phyloP scores from a whole-genome alignment of 1,140 invertebrate genomes.

The Aphelinus atriplicis region DNA sequence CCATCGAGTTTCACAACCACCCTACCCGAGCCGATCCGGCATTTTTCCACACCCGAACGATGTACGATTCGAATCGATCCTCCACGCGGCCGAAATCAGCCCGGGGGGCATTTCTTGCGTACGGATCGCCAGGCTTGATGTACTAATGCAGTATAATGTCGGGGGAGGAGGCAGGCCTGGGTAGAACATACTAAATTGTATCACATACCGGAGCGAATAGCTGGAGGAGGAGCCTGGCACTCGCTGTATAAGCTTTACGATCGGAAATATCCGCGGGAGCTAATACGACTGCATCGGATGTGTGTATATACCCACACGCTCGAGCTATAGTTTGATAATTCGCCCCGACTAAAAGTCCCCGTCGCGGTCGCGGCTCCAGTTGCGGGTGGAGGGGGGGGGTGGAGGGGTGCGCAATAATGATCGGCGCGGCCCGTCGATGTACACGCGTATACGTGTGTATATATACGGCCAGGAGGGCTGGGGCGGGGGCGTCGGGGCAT shows the following conservation, averaged over 20 bases:
- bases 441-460: too few relatives aligned
- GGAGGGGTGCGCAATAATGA: neutral
- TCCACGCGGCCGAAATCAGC: too few relatives aligned
- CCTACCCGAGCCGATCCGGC: too few relatives aligned
- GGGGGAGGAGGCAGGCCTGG: neutral
- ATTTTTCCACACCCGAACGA: too few relatives aligned
- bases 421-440: too few relatives aligned
- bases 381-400: neutral
- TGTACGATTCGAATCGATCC: too few relatives aligned
- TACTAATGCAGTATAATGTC: too few relatives aligned
- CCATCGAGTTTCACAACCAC: too few relatives aligned
- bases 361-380: neutral
- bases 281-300: constrained; percentile 14
- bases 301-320: too few relatives aligned
- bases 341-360: constrained; percentile 30
- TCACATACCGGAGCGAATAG: constrained; percentile 18
- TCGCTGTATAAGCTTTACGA: constrained; percentile 34
- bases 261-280: constrained; percentile 28
- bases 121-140: too few relatives aligned
- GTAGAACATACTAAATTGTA: constrained; percentile 31
- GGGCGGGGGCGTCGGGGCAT: constrained; percentile 8
- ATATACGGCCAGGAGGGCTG: neutral
- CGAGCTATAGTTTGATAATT: constrained; percentile 19
- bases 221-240: constrained; percentile 4
- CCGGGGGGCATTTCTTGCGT: too few relatives aligned